These are phyloP conservation scores for Camponotus floridanus DNA, from an alignment of 1,140 invertebrate genomes.

Conservation along the genomic window DNA sequence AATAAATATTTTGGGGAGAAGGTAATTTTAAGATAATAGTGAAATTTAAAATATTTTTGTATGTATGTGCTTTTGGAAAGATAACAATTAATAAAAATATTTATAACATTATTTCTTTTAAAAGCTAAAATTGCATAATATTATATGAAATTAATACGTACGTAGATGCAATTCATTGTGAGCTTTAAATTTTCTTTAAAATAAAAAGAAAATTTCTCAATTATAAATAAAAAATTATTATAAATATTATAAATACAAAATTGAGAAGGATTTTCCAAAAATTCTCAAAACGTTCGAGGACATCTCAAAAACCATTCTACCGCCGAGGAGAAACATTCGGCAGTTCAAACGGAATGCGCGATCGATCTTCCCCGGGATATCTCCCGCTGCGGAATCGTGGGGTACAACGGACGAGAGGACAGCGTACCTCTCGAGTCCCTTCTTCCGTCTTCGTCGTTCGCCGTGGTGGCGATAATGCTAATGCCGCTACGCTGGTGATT, in stretches of 20 bases:
- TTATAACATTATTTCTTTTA: neutral
- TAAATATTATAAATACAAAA: neutral
- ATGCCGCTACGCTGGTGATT: conserved; percentile 60
- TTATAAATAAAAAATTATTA: neutral
- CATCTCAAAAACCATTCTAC: neutral
- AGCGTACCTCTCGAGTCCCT: neutral
- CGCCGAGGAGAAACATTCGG: neutral
- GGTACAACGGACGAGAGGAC: conserved; percentile 1
- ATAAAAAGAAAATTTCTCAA: no score
- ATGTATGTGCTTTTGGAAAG: neutral
- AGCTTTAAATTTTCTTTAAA: no score
- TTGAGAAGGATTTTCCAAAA: neutral
- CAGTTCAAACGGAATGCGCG: conserved; percentile 37
- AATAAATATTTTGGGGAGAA: no score
- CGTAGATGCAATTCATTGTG: no score
- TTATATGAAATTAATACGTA: no score
- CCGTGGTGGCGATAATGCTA: conserved; percentile 43
- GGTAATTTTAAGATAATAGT: neutral
- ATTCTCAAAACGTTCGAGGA: neutral
- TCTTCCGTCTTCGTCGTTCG: neutral
- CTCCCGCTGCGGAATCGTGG: conserved; percentile 66
- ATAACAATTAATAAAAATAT: neutral
- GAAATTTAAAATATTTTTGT: neutral
- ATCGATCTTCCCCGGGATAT: conserved; percentile 64
- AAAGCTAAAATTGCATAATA: no score